Conservation (phyloP, 2,797 vertebrate species). For the Falco biarmicus region DNA sequence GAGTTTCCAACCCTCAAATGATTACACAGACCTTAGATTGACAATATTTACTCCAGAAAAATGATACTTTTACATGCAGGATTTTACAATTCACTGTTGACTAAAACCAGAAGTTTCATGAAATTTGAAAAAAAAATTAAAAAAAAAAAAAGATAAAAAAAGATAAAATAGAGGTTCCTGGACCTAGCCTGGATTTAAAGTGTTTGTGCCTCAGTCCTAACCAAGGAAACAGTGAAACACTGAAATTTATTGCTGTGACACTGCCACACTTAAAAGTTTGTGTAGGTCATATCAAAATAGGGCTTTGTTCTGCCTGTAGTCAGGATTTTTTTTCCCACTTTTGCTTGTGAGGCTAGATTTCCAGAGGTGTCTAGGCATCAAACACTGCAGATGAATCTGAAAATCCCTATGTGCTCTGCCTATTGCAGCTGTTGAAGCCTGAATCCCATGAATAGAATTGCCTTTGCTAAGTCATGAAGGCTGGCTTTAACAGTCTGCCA, state of each 20-base stretch:
- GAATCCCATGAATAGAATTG: slow-evolving; percentile 38
- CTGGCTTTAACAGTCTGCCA: background rate
- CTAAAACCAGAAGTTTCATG: background rate
- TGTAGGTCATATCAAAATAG: background rate
- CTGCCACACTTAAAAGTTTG: background rate
- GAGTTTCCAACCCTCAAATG: background rate
- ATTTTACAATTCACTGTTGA: background rate
- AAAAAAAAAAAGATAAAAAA: background rate
- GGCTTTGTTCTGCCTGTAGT: background rate
- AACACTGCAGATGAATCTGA: background rate
- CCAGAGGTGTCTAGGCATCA: slow-evolving; percentile 4
- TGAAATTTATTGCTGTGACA: background rate
- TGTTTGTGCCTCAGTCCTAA: background rate
- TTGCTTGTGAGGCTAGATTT: background rate
- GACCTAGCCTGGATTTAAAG: background rate
- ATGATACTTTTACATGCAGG: background rate
- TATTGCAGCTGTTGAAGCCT: slow-evolving; percentile 8
- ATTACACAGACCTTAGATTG: background rate
- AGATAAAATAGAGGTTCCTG: background rate
- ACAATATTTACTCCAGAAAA: background rate
- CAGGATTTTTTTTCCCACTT: background rate
- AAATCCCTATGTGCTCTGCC: background rate
- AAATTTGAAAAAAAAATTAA: background rate
- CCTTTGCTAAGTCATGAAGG: background rate
- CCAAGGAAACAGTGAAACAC: background rate